phyloP scores from a whole-genome alignment of 2,888 invertebrate species.

The Thelaira solivaga region DNA sequence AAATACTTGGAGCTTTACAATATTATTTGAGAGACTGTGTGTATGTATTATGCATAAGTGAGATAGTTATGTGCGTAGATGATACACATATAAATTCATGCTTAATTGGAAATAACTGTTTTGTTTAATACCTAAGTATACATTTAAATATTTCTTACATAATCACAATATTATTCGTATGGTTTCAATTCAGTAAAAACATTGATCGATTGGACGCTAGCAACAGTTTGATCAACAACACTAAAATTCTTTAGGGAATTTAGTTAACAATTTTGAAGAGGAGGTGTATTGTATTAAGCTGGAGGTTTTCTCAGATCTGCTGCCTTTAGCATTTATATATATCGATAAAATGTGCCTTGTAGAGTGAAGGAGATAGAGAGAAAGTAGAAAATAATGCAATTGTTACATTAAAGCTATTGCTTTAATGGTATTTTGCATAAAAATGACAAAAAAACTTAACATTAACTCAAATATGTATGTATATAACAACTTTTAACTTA shows the following conservation, averaged over 20 bases:
- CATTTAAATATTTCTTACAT: constrained; percentile 47
- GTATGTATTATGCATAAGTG: background rate
- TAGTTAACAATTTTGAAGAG: background rate
- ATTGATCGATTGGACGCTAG: constrained; percentile 22
- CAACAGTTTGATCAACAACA: background rate
- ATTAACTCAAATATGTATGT: constrained; percentile 20
- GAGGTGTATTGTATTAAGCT: background rate
- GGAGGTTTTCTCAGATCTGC: background rate
- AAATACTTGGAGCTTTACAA: too few relatives aligned
- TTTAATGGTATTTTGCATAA: constrained; percentile 8
- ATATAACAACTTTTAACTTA: constrained; percentile 26
- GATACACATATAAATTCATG: background rate
- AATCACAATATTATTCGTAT: constrained; percentile 47
- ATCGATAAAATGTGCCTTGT: constrained; percentile 16
- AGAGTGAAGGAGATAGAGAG: too few relatives aligned
- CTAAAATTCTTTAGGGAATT: background rate
- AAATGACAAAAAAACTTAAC: constrained; percentile 30
- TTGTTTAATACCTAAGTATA: constrained; percentile 21
- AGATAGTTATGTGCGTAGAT: background rate
- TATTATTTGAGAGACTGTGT: too few relatives aligned
- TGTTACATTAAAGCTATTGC: constrained; percentile 4
- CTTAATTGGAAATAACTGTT: background rate
- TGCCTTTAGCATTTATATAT: constrained; percentile 9
- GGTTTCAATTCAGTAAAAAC: constrained; percentile 47
- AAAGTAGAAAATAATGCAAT: background rate